phyloP scores from a whole-genome alignment of 2,888 invertebrate genomes.

The Drosophila acutilabella region DNA sequence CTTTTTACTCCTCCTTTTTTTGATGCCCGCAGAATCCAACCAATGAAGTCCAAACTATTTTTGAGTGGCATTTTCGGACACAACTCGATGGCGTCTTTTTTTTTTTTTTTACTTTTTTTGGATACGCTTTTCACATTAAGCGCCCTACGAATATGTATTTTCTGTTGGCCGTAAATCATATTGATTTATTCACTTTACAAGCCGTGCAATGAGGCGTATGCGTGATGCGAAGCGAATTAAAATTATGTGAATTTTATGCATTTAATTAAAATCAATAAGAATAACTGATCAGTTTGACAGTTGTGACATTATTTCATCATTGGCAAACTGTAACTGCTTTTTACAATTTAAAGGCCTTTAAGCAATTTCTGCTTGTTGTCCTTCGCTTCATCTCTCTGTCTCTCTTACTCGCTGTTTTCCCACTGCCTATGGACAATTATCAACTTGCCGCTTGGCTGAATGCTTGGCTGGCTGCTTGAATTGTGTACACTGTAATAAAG shows the following conservation, averaged over 20 bases:
- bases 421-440: constrained; percentile 42
- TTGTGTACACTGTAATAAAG: constrained; percentile 1
- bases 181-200: constrained; percentile 59
- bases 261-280: constrained; percentile 38
- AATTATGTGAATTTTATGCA: constrained; percentile 3
- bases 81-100: constrained; percentile 15
- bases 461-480: constrained; percentile 30
- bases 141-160: not conserved
- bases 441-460: constrained; percentile 43
- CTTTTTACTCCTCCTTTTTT: constrained; percentile 1
- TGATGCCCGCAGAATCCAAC: constrained; percentile 23
- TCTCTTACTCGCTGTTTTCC: not conserved
- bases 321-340: constrained; percentile 12
- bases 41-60: constrained; percentile 29
- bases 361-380: constrained; percentile 3
- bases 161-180: constrained; percentile 56
- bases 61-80: constrained; percentile 23
- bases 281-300: constrained; percentile 1
- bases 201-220: constrained; percentile 27
- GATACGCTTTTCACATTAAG: constrained; percentile 41
- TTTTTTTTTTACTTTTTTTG: constrained; percentile 26
- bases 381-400: not conserved
- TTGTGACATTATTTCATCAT: constrained; percentile 3
- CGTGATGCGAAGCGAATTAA: constrained; percentile 28
- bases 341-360: constrained; percentile 13